A percentile compares a stretch with the other conserved stretches of the same genome.
Evolutionary conservation across 2,888 invertebrate genomes (phyloP).

Genomic region (Tiliacea aurago): DNA sequence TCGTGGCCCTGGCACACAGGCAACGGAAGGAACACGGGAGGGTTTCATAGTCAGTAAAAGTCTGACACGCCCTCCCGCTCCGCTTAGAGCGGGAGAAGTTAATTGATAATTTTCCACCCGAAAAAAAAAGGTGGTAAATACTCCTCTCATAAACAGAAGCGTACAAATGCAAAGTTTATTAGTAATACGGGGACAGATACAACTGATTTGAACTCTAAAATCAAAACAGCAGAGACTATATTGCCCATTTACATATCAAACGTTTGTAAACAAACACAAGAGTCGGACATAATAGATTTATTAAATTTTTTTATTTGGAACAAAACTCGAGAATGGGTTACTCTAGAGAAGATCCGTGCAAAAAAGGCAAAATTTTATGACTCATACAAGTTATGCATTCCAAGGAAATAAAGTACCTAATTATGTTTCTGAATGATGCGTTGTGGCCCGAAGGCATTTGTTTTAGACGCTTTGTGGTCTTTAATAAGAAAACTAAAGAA

Average conservation of each 20-base stretch:
- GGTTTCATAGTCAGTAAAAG: too few relatives aligned
- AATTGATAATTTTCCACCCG: too few relatives aligned
- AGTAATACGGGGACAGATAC: not conserved
- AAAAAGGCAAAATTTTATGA: too few relatives aligned
- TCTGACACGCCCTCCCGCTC: too few relatives aligned
- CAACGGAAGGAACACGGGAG: too few relatives aligned
- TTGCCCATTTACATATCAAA: not conserved
- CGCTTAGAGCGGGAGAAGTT: too few relatives aligned
- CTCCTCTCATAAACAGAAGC: too few relatives aligned
- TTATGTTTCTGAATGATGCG: not conserved
- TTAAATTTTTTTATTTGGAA: too few relatives aligned
- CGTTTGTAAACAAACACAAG: not conserved
- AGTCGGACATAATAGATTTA: not conserved
- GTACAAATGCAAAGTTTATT: not conserved
- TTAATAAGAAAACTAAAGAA: not conserved
- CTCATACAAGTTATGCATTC: not conserved
- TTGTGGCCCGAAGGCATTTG: not conserved
- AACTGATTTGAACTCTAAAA: not conserved
- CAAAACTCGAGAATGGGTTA: not conserved
- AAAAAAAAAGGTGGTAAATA: too few relatives aligned
- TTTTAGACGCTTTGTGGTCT: not conserved
- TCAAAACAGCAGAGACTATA: not conserved
- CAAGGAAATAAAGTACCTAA: not conserved
- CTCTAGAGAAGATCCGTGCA: not conserved
- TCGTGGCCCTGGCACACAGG: too few relatives aligned